phyloP scores from a whole-genome alignment of 2,113 vertebrate species.

The Mus pahari region DNA sequence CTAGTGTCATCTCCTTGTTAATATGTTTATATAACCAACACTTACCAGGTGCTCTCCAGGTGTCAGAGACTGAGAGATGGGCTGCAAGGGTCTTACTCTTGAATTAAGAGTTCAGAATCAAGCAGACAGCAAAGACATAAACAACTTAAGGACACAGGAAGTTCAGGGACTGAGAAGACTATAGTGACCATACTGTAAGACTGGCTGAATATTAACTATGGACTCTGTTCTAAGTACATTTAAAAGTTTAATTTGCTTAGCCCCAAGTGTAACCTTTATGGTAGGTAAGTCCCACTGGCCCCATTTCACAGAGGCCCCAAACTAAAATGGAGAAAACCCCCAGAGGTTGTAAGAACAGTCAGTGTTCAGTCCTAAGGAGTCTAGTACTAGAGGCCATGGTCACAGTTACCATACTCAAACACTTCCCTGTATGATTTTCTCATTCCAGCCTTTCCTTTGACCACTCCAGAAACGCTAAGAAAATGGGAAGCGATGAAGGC shows the following conservation, averaged over 20 bases:
- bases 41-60: neutral
- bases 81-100: neutral
- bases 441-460: neutral
- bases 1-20: constrained; percentile 33
- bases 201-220: neutral
- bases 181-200: neutral
- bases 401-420: neutral
- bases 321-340: neutral
- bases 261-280: neutral
- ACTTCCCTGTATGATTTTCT: neutral
- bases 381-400: neutral
- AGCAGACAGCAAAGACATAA: constrained; percentile 6
- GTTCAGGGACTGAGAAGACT: neutral
- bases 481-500: neutral
- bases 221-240: neutral
- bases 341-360: neutral
- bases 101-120: neutral
- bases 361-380: neutral
- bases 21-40: constrained; percentile 43
- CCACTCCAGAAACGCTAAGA: neutral
- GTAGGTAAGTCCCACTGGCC: neutral
- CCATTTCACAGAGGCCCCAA: constrained; percentile 20
- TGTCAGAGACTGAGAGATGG: neutral
- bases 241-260: constrained; percentile 40
- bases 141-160: constrained; percentile 38